Conservation (phyloP, 2,113 vertebrate genomes). For the Sitta europaea region DNA sequence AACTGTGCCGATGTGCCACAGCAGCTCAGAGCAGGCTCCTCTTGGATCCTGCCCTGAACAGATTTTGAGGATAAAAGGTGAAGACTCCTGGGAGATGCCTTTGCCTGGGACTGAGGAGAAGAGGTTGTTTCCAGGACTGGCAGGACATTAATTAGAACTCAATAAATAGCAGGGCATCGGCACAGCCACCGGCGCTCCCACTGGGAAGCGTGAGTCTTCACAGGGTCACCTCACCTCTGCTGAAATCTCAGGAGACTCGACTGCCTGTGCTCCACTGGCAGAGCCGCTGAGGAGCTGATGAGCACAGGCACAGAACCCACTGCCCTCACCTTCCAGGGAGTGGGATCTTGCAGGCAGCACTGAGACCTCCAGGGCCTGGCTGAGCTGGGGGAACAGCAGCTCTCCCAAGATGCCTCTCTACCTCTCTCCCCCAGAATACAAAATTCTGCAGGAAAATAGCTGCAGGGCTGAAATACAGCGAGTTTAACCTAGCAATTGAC, state of each 20-base stretch:
- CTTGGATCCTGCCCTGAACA: neutral
- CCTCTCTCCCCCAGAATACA: neutral
- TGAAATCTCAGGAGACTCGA: fast-evolving
- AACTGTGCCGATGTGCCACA: neutral
- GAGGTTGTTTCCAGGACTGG: constrained; percentile 8
- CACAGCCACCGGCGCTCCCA: neutral
- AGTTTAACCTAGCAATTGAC: fast-evolving
- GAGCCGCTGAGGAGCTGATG: fast-evolving
- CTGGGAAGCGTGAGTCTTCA: neutral
- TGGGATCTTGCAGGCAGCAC: fast-evolving
- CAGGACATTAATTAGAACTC: neutral
- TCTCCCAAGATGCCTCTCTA: neutral
- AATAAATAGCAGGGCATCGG: neutral
- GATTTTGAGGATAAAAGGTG: neutral
- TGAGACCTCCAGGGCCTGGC: neutral
- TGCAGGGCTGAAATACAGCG: fast-evolving
- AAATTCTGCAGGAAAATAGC: neutral
- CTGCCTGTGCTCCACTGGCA: neutral
- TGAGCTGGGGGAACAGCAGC: neutral
- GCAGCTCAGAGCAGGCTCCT: neutral
- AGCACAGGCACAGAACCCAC: neutral
- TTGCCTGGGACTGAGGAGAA: constrained; percentile 12
- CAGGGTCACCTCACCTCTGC: neutral
- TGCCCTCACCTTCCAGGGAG: fast-evolving
- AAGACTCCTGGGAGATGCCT: neutral